phyloP scores from a whole-genome alignment of 2,888 invertebrate species.

The Lithophane ornitopus region DNA sequence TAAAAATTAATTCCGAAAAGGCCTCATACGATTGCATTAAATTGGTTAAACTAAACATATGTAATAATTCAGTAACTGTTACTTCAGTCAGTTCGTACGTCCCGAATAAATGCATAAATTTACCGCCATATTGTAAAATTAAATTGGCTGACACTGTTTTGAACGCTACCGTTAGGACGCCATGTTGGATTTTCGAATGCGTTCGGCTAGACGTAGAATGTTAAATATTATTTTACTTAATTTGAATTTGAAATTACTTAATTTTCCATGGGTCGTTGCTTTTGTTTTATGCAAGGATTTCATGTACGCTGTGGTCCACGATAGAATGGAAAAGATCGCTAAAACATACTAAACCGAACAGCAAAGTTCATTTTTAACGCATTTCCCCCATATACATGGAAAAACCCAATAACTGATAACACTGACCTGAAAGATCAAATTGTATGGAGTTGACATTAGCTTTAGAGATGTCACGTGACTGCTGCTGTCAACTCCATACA shows the following conservation, averaged over 20 bases:
- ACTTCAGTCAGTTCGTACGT: constrained; percentile 21
- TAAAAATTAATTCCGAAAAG: constrained; percentile 32
- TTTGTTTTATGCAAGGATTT: constrained; percentile 10
- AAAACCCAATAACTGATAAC: not conserved
- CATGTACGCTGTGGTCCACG: not conserved
- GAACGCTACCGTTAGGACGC: constrained; percentile 60
- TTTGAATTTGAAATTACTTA: constrained; percentile 31
- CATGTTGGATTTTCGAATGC: constrained; percentile 57
- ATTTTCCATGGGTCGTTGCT: constrained; percentile 4
- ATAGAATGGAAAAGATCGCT: not conserved
- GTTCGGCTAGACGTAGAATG: constrained; percentile 52
- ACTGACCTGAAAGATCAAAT: too few relatives aligned
- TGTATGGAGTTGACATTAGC: too few relatives aligned
- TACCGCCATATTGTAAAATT: constrained; percentile 50
- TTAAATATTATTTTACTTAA: constrained; percentile 25
- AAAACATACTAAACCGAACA: not conserved
- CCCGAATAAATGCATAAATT: constrained; percentile 59
- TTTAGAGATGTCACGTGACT: too few relatives aligned
- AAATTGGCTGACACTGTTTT: constrained; percentile 63
- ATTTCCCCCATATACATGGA: not conserved
- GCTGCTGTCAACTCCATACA: too few relatives aligned
- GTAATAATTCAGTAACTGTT: constrained; percentile 45
- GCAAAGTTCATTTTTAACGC: not conserved
- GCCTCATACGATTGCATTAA: constrained; percentile 31
- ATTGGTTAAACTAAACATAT: constrained; percentile 38